Evolutionary conservation across 1,140 invertebrate genomes (phyloP).

Genomic region (Zelostemma sp.): DNA sequence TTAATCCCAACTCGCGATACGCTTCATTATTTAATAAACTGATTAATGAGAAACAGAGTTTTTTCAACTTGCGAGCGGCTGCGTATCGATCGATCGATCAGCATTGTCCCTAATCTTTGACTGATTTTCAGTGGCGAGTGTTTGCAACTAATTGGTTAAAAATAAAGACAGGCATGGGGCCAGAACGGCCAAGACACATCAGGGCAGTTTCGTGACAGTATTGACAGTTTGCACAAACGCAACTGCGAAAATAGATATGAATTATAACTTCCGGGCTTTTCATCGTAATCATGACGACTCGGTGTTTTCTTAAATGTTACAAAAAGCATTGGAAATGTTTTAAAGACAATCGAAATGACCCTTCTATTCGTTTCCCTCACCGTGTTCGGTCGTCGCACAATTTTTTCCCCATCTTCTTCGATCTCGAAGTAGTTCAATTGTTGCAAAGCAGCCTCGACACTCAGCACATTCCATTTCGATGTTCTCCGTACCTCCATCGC

Average conservation of each 20-base stretch:
- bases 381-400: slow-evolving; percentile 55
- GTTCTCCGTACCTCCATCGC: slow-evolving; percentile 66
- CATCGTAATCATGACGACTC: too few species aligned
- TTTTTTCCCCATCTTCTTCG: slow-evolving; percentile 41
- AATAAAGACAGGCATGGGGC: slow-evolving; percentile 61
- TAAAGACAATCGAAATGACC: too few species aligned
- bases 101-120: slow-evolving; percentile 41
- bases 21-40: too few species aligned
- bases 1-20: too few species aligned
- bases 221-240: too few species aligned
- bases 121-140: slow-evolving; percentile 40
- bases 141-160: slow-evolving; percentile 65
- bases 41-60: not conserved
- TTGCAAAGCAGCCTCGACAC: slow-evolving; percentile 63
- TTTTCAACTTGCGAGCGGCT: not conserved
- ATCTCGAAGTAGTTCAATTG: slow-evolving; percentile 56
- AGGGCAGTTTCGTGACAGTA: too few species aligned
- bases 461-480: slow-evolving; percentile 69
- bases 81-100: slow-evolving; percentile 17
- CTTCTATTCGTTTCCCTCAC: slow-evolving; percentile 51
- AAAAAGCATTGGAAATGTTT: too few species aligned
- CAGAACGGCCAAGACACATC: slow-evolving; percentile 45
- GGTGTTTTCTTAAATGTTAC: too few species aligned
- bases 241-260: too few species aligned
- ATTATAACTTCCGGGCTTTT: too few species aligned